Evolutionary conservation across 1,140 invertebrate genomes (phyloP).

Genomic region (Hydropsyche tenuis): DNA sequence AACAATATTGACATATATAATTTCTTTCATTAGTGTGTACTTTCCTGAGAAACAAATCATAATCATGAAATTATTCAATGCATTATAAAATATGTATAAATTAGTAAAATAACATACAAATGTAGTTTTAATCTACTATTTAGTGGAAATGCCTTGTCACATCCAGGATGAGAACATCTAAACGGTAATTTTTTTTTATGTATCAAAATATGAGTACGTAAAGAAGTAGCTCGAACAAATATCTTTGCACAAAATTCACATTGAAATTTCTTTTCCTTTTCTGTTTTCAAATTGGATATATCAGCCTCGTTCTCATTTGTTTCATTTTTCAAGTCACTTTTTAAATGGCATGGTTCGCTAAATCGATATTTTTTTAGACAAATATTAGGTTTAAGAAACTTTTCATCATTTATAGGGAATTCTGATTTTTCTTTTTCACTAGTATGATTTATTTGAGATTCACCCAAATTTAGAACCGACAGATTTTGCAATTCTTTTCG

Average conservation of each 20-base stretch:
- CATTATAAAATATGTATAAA: no score
- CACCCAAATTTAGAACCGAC: no score
- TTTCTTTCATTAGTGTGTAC: conserved; percentile 46
- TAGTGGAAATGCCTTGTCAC: conserved; percentile 32
- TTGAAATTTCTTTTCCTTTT: conserved; percentile 25
- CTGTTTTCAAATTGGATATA: not conserved
- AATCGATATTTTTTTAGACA: no score
- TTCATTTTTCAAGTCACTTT: conserved; percentile 8
- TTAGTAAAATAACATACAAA: conserved; percentile 31
- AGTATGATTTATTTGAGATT: no score
- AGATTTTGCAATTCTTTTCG: no score
- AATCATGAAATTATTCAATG: no score
- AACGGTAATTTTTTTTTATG: conserved; percentile 39
- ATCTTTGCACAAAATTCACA: conserved; percentile 42
- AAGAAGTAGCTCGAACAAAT: conserved; percentile 32
- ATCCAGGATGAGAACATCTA: conserved; percentile 37
- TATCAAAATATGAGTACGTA: conserved; percentile 31
- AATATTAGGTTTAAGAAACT: no score
- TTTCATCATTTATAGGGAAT: no score
- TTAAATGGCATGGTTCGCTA: no score
- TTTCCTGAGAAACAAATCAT: conserved; percentile 41
- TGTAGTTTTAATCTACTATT: conserved; percentile 40
- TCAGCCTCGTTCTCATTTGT: not conserved
- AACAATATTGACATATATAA: conserved; percentile 49
- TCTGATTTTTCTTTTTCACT: no score